phyloP scores from a whole-genome alignment of 1,140 invertebrate genomes.

The Campoletis sonorensis region DNA sequence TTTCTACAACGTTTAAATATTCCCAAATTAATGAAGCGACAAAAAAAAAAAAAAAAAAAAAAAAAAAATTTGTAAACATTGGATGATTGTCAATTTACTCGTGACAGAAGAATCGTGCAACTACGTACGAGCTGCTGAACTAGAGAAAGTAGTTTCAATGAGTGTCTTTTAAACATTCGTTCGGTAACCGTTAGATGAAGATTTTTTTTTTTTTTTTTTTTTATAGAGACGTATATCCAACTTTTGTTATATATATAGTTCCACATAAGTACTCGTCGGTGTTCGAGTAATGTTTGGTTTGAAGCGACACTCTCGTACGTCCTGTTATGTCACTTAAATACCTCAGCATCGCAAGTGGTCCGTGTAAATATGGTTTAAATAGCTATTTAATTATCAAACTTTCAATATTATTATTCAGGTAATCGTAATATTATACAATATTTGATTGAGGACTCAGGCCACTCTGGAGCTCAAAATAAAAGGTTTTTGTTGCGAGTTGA shows the following conservation, averaged over 20 bases:
- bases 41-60: too few species aligned
- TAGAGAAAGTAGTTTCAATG: constrained; percentile 35
- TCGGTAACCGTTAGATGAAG: constrained; percentile 31
- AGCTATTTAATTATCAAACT: too few species aligned
- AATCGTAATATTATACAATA: too few species aligned
- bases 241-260: too few species aligned
- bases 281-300: background rate
- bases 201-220: background rate
- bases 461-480: too few species aligned
- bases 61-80: background rate
- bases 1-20: too few species aligned
- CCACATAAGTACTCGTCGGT: background rate
- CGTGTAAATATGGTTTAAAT: background rate
- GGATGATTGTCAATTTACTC: background rate
- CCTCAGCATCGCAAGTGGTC: background rate
- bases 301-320: constrained; percentile 4
- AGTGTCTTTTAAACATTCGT: constrained; percentile 34
- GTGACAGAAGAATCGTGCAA: constrained; percentile 16
- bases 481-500: too few species aligned
- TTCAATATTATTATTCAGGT: too few species aligned
- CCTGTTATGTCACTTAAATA: constrained; percentile 29
- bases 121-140: background rate
- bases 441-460: too few species aligned
- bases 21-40: too few species aligned
- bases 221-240: too few species aligned